Evolutionary conservation across 2,888 invertebrate genomes (phyloP), one percentile per base, ranked within the genome.

Genomic region (Augiades crinisus): DNA sequence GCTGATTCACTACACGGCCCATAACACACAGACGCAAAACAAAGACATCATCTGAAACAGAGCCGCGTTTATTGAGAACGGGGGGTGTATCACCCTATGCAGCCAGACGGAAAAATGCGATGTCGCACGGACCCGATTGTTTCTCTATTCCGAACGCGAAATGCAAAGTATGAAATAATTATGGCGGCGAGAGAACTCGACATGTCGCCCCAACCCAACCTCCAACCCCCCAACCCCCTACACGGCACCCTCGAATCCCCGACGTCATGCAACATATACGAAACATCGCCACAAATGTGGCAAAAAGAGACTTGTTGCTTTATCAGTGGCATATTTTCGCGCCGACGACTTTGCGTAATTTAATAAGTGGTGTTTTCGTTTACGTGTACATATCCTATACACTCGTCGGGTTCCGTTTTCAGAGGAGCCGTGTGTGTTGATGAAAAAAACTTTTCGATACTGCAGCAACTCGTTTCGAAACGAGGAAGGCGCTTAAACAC

Each of bases 141-240:
- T 82, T 78, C 75, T 72, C 69, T 75, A 72, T 67, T 67, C 75
- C 63, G 67, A 71, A 77, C 68, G 75, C 72, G 70, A 76, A 77
- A 81, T 74, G 76, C 76, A 75, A 78, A 80, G 81, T 80, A 85
- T 82, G 83, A 84, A 87, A 87, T 86, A 87, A 87, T 87, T 85
- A 87, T 80, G 75, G 73, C 72, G 71, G 72, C 64, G 73, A 71
- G 78, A 71, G 78, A 71, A 69, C 75, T 68, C 74, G 73, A 77
- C 76, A 75, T 70, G 68, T 72, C 59, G 53, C 57, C 53, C 43
- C 31, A 30, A 27, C 47, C 54, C 44, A 38, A 44, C 58, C n/a
- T n/a, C 58, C 60, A 12, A 19, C 3, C 19, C 54, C 51, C 37
- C 27, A 24, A 40, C 52, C 55, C 47, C 38, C 58, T 57, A 60